phyloP scores from a whole-genome alignment of 2,113 vertebrate species.

The Poicephalus meyeri region DNA sequence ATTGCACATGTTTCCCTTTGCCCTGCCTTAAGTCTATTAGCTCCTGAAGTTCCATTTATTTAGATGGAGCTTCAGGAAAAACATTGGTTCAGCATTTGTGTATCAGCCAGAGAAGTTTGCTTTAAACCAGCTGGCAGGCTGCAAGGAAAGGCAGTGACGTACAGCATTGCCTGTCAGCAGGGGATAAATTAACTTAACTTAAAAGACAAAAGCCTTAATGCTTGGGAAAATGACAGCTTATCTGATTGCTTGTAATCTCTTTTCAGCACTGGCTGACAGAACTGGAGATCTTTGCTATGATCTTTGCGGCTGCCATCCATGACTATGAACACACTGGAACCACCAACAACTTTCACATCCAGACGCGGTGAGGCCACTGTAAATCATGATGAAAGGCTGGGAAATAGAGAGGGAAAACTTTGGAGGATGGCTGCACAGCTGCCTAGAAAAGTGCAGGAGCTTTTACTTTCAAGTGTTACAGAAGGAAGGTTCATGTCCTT shows the following conservation, averaged over 20 bases:
- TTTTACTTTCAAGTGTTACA: background rate
- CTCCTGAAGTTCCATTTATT: background rate
- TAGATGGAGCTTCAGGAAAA: background rate
- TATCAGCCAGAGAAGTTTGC: background rate
- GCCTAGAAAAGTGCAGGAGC: background rate
- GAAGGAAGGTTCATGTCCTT: background rate
- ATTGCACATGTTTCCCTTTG: background rate
- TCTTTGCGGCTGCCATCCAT: conserved; percentile 96
- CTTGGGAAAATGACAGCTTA: background rate
- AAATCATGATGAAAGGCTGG: background rate
- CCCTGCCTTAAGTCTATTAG: background rate
- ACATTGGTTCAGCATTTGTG: background rate
- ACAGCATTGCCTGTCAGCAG: background rate
- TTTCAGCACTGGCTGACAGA: conserved; percentile 97
- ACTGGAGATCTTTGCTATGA: conserved; percentile 97
- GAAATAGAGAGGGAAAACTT: background rate
- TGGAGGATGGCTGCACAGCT: background rate
- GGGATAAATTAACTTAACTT: background rate
- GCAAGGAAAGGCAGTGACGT: background rate
- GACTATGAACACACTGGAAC: conserved; percentile 98
- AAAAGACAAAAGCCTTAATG: conserved; percentile 6
- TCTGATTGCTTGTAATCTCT: conserved; percentile 55
- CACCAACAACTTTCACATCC: conserved; percentile 99
- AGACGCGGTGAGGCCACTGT: conserved; percentile 81
- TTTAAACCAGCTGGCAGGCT: background rate